phyloP scores from a whole-genome alignment of 1,140 invertebrate genomes.

The Nephila pilipes region DNA sequence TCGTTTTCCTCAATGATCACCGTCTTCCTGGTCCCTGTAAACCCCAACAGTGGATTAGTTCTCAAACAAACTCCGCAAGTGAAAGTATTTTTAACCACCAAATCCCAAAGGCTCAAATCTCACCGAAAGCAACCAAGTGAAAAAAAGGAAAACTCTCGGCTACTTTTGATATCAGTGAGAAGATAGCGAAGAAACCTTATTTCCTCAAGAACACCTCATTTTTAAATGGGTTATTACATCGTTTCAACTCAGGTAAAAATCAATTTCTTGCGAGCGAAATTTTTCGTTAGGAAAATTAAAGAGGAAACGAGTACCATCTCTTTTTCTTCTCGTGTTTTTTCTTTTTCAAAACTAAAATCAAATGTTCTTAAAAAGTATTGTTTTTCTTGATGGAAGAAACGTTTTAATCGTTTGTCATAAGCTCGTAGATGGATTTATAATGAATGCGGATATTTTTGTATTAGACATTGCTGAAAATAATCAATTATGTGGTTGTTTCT shows the following conservation, averaged over 20 bases:
- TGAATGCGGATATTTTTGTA: too few species aligned
- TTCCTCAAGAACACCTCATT: background rate
- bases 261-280: background rate
- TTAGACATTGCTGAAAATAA: too few species aligned
- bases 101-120: background rate
- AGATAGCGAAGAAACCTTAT: background rate
- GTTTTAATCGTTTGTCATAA: too few species aligned
- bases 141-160: background rate
- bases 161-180: background rate
- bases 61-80: background rate
- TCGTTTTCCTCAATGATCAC: background rate
- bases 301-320: background rate
- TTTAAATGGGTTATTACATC: too few species aligned
- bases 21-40: background rate
- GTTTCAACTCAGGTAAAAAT: too few species aligned
- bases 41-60: background rate
- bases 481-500: too few species aligned
- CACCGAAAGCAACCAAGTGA: background rate
- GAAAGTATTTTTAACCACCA: constrained; percentile 18
- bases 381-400: too few species aligned
- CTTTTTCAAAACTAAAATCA: background rate
- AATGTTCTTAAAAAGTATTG: background rate
- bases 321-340: background rate
- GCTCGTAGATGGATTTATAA: too few species aligned
- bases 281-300: background rate